Conservation (phyloP, 2,113 vertebrate genomes). For the Trichomycterus rosablanca region DNA sequence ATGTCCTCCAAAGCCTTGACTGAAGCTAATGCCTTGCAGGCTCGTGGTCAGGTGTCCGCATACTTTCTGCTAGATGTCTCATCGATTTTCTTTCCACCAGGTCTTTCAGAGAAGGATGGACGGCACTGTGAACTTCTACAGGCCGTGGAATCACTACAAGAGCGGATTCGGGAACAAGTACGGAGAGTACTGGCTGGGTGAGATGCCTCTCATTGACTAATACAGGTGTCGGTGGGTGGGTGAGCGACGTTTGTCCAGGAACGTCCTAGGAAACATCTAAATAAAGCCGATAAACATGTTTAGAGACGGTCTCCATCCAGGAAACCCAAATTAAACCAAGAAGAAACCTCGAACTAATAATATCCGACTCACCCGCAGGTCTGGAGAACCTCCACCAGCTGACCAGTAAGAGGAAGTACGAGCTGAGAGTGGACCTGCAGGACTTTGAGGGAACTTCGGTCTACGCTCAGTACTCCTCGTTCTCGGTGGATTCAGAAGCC, state of each 20-base stretch:
- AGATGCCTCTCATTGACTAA: too few relatives aligned
- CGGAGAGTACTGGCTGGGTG: conserved; percentile 72
- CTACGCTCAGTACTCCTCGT: conserved; percentile 44
- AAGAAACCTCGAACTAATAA: too few relatives aligned
- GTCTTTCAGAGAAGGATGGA: conserved; percentile 67
- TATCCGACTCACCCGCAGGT: conserved; percentile 48
- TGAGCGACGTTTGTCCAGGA: too few relatives aligned
- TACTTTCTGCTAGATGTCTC: too few relatives aligned
- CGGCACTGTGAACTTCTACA: conserved; percentile 65
- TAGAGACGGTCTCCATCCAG: too few relatives aligned
- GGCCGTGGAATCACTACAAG: conserved; percentile 67
- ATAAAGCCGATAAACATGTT: too few relatives aligned
- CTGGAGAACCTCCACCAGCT: conserved; percentile 44
- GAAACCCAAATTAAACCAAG: too few relatives aligned
- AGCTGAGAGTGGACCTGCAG: conserved; percentile 39
- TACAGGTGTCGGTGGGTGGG: too few relatives aligned
- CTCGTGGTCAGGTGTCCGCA: too few relatives aligned
- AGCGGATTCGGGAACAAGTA: conserved; percentile 62
- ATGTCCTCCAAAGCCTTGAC: too few relatives aligned
- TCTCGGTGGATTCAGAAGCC: conserved; percentile 62
- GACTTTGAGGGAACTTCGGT: conserved; percentile 27
- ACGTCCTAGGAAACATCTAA: too few relatives aligned
- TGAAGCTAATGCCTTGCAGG: too few relatives aligned
- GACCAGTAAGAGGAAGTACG: conserved; percentile 26
- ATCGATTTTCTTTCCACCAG: background rate